phyloP scores from a whole-genome alignment of 2,888 invertebrate genomes.

The Drosophila atripex region DNA sequence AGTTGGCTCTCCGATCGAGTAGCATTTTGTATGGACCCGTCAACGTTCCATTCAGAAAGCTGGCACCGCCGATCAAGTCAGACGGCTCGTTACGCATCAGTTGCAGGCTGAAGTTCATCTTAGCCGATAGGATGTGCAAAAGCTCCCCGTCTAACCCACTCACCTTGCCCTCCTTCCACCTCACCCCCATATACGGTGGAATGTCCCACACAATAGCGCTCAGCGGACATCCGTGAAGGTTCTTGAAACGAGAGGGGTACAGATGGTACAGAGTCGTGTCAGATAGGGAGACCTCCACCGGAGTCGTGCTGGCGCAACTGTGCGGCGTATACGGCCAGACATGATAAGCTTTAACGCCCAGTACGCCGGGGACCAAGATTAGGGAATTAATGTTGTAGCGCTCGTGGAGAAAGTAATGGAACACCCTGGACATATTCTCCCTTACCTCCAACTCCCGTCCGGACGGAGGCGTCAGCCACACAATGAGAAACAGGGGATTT shows the following conservation, averaged over 20 bases:
- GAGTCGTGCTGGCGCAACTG: constrained; percentile 33
- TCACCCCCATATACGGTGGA: constrained; percentile 54
- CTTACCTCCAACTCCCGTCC: neutral
- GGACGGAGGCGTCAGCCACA: constrained; percentile 25
- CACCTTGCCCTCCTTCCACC: constrained; percentile 7
- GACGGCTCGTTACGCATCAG: constrained; percentile 57
- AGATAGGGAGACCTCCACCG: constrained; percentile 15
- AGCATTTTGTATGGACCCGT: constrained; percentile 60
- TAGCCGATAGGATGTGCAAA: constrained; percentile 45
- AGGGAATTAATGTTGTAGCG: constrained; percentile 53
- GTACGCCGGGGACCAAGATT: constrained; percentile 29
- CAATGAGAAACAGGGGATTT: constrained; percentile 39
- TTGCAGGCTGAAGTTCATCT: constrained; percentile 55
- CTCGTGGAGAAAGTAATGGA: constrained; percentile 45
- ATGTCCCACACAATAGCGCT: constrained; percentile 58
- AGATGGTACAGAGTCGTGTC: constrained; percentile 20
- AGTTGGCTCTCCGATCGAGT: constrained; percentile 47
- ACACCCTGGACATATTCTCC: constrained; percentile 48
- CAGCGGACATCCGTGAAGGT: constrained; percentile 73
- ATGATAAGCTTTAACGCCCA: constrained; percentile 22
- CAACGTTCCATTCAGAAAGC: constrained; percentile 54
- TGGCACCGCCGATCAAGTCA: constrained; percentile 47
- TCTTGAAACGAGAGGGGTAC: constrained; percentile 56
- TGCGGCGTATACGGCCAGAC: constrained; percentile 46
- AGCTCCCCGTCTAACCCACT: constrained; percentile 56